phyloP scores from a whole-genome alignment of 2,113 vertebrate species.

The Mesoclemmys tuberculata region DNA sequence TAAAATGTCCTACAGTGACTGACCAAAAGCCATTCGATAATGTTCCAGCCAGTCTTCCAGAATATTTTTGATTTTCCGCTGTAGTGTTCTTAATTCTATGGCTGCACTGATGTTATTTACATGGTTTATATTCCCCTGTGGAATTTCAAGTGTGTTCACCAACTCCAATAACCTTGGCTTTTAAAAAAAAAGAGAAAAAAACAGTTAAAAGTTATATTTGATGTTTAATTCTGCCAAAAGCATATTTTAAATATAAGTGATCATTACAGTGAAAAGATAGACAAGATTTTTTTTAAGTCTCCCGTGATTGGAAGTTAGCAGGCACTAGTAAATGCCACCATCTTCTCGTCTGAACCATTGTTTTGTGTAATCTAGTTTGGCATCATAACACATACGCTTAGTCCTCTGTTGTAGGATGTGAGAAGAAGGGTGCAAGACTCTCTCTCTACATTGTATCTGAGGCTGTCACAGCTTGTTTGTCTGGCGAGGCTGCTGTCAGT shows the following conservation, averaged over 20 bases:
- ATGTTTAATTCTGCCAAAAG: background rate
- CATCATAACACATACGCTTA: background rate
- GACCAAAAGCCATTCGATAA: slow-evolving; percentile 77
- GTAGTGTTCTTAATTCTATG: slow-evolving; percentile 71
- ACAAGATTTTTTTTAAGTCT: background rate
- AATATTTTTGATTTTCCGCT: slow-evolving; percentile 66
- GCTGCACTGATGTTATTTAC: slow-evolving; percentile 52
- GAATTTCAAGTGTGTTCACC: slow-evolving; percentile 42
- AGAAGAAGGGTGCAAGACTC: background rate
- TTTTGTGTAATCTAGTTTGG: background rate
- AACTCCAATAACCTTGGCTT: slow-evolving; percentile 45
- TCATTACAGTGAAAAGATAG: background rate
- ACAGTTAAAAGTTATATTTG: background rate
- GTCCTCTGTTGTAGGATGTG: background rate
- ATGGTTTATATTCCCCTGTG: slow-evolving; percentile 27
- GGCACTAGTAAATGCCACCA: background rate
- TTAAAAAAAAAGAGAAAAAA: background rate
- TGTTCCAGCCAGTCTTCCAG: slow-evolving; percentile 78
- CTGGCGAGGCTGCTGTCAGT: background rate
- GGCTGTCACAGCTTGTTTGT: background rate
- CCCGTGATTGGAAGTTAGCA: background rate
- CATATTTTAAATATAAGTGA: background rate
- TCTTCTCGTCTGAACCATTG: background rate
- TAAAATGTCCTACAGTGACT: background rate
- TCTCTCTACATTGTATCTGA: background rate